A percentile compares a stretch with the other conserved stretches of the same genome.
These are phyloP conservation scores for Carcharodon carcharias DNA, from an alignment of 2,797 vertebrate species.

Conservation along the genomic window DNA sequence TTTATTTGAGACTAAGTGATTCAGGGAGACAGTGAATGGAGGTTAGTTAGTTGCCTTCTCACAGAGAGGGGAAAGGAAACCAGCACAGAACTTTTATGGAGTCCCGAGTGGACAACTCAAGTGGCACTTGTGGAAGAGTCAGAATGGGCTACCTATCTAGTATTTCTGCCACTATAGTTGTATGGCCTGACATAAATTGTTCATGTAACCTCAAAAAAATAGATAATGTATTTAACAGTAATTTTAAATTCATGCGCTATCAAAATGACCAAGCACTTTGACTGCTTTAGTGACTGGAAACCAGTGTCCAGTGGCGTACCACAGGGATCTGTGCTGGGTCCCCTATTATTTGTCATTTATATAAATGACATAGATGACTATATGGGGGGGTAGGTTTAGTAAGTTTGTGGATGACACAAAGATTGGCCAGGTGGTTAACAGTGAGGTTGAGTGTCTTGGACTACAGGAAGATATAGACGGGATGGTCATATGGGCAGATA, in stretches of 20 bases:
- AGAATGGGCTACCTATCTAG: background rate
- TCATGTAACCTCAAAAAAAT: background rate
- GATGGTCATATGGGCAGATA: too few relatives aligned
- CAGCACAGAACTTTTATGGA: background rate
- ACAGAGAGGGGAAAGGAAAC: background rate
- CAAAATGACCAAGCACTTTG: background rate
- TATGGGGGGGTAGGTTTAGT: too few relatives aligned
- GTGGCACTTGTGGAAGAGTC: background rate
- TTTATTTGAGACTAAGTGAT: background rate
- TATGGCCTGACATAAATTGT: background rate
- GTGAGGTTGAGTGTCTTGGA: too few relatives aligned
- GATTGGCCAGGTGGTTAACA: too few relatives aligned
- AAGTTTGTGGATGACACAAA: too few relatives aligned
- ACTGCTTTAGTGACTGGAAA: too few relatives aligned
- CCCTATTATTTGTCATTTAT: too few relatives aligned
- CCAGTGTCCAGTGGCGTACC: too few relatives aligned
- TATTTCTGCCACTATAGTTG: background rate
- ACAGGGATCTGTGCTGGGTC: too few relatives aligned
- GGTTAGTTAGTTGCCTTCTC: background rate
- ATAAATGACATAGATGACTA: too few relatives aligned
- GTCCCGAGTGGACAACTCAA: background rate
- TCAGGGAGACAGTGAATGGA: background rate
- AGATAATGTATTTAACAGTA: background rate
- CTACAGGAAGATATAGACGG: too few relatives aligned
- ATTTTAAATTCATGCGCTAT: background rate